Conservation (phyloP, 2,113 vertebrate genomes). For the Columbina picui region DNA sequence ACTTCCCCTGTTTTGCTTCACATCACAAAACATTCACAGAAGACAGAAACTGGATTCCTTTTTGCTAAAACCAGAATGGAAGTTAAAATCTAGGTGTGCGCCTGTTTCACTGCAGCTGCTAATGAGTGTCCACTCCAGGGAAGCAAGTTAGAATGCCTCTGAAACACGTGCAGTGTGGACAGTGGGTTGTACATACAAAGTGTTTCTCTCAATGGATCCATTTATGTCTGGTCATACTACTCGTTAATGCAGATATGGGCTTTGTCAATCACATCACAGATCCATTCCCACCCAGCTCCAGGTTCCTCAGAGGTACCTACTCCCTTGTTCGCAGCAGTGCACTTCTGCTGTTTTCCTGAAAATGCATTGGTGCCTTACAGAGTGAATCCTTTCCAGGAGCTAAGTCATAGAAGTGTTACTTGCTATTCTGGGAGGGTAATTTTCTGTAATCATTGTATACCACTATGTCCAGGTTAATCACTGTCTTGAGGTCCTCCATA, state of each 20-base stretch:
- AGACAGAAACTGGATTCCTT: neutral
- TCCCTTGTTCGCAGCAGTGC: neutral
- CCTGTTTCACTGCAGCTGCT: neutral
- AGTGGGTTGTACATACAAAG: neutral
- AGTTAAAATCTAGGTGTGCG: neutral
- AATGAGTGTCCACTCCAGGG: neutral
- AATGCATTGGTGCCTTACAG: neutral
- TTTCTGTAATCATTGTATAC: neutral
- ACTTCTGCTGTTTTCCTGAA: neutral
- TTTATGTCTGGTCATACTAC: neutral
- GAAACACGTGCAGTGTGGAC: neutral
- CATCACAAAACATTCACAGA: neutral
- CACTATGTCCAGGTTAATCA: neutral
- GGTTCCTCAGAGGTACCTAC: neutral
- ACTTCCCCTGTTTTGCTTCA: neutral
- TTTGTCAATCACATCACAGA: rapidly evolving
- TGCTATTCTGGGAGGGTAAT: neutral
- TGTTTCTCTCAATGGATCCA: neutral
- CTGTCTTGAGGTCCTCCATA: neutral
- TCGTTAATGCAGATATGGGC: neutral
- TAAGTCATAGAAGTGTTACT: neutral
- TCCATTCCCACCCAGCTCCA: neutral
- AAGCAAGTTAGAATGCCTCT: neutral
- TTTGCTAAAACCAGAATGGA: neutral
- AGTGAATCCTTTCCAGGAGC: neutral